Evolutionary conservation across 2,888 invertebrate genomes (phyloP).

Genomic region (Lacanobia oleracea): DNA sequence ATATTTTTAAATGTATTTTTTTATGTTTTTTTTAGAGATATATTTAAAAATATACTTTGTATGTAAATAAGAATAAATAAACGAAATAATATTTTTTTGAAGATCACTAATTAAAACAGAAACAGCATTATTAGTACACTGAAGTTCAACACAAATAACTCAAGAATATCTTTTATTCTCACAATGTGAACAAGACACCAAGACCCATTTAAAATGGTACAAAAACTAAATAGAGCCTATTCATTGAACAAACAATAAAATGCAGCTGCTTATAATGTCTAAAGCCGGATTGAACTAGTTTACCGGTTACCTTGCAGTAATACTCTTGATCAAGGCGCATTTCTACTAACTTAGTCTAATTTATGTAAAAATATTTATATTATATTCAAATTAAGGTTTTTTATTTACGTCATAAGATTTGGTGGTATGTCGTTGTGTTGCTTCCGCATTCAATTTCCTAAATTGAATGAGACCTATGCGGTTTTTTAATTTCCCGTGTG

Average conservation of each 20-base stretch:
- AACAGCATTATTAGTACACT: neutral
- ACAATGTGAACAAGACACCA: neutral
- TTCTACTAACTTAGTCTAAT: conserved; percentile 14
- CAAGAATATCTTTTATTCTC: conserved; percentile 5
- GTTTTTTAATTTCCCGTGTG: neutral
- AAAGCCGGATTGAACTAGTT: conserved; percentile 23
- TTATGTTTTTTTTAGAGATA: no score
- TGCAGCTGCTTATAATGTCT: conserved; percentile 25
- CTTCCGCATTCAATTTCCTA: conserved; percentile 24
- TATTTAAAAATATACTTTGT: no score
- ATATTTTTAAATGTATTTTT: no score
- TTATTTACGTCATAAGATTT: conserved; percentile 22
- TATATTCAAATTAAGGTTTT: conserved; percentile 37
- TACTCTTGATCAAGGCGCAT: conserved; percentile 39
- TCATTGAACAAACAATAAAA: conserved; percentile 37
- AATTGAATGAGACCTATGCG: neutral
- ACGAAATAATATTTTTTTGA: no score
- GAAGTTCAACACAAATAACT: conserved; percentile 19
- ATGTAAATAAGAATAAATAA: no score
- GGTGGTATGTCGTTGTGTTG: neutral
- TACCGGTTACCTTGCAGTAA: conserved; percentile 25
- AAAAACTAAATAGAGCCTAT: conserved; percentile 40
- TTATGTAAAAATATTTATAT: conserved; percentile 23
- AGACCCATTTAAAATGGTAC: conserved; percentile 10
- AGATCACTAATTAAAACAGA: neutral